Percentiles rank a stretch among this genome's conserved stretches.
Conservation (phyloP, 2,113 vertebrate genomes). For the Otolemur garnettii region DNA sequence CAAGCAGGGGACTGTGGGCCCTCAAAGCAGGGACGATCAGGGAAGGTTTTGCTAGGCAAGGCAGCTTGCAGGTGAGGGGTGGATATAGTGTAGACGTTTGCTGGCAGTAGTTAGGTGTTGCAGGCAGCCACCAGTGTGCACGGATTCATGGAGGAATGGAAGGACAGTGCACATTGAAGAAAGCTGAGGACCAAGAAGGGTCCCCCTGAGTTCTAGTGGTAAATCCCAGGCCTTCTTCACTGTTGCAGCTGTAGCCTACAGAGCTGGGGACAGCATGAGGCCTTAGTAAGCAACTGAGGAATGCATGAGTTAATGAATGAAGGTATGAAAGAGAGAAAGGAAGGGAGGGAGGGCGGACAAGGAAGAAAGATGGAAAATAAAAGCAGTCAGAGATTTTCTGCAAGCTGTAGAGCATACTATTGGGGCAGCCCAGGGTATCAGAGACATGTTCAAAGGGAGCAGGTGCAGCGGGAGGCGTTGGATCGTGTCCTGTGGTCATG, state of each 20-base stretch:
- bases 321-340: background rate
- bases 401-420: background rate
- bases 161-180: background rate
- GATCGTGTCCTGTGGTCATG: too few species aligned
- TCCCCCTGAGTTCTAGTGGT: background rate
- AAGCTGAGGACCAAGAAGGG: background rate
- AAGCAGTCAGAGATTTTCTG: background rate
- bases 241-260: background rate
- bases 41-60: background rate
- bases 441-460: background rate
- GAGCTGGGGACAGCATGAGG: background rate
- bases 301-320: background rate
- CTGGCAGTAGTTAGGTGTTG: background rate
- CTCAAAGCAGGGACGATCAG: background rate
- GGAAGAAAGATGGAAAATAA: background rate
- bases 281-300: background rate
- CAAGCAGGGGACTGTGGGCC: background rate
- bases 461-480: background rate
- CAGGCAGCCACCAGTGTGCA: background rate
- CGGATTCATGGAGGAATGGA: background rate
- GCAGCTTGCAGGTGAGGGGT: background rate
- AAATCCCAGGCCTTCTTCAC: background rate
- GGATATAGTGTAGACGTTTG: background rate
- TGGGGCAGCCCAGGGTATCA: background rate
- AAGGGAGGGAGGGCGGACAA: fast-evolving